A percentile compares a stretch with the other conserved stretches of the same genome.
These are phyloP conservation scores for Eucriotettix oculatus DNA, from an alignment of 2,888 invertebrate species.

Conservation along the genomic window DNA sequence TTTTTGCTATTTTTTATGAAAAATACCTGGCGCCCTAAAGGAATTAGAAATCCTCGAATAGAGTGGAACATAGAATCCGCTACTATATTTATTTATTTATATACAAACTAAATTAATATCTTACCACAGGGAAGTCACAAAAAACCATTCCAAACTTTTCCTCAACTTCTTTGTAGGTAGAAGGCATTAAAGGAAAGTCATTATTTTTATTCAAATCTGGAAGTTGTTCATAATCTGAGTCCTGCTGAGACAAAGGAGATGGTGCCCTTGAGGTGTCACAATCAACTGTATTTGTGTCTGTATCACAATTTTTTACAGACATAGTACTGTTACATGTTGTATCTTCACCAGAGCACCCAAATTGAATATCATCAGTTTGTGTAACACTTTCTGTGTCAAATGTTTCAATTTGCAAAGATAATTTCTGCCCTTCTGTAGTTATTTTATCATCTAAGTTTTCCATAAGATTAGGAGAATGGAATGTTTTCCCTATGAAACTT, in stretches of 20 bases:
- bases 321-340: not conserved
- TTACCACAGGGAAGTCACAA: conserved; percentile 17
- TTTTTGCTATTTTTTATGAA: too few species aligned
- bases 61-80: too few species aligned
- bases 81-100: too few species aligned
- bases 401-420: too few species aligned
- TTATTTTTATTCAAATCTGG: not conserved
- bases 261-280: not conserved
- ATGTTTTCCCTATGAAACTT: too few species aligned
- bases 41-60: too few species aligned
- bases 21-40: too few species aligned
- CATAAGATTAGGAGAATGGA: too few species aligned
- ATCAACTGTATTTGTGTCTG: not conserved
- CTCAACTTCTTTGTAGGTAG: conserved; percentile 21
- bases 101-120: not conserved
- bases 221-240: not conserved
- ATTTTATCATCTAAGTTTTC: too few species aligned
- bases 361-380: too few species aligned
- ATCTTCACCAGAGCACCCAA: not conserved
- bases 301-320: not conserved
- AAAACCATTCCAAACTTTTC: conserved; percentile 23
- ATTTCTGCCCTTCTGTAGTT: too few species aligned
- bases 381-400: too few species aligned
- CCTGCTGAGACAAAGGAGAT: not conserved
- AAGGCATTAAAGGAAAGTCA: conserved; percentile 18